phyloP scores from a whole-genome alignment of 2,888 invertebrate species.

The Salticus scenicus region DNA sequence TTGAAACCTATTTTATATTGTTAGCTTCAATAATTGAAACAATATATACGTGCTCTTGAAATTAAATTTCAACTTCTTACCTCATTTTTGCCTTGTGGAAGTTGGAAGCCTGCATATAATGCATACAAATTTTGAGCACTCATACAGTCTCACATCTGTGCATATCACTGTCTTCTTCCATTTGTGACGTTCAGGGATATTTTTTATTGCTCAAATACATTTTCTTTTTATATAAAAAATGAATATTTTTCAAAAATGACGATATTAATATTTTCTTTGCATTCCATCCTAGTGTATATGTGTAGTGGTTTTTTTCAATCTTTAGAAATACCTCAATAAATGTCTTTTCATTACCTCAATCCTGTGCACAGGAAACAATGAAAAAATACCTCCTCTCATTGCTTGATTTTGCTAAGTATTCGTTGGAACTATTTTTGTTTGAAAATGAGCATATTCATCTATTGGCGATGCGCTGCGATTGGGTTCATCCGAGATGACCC shows the following conservation, averaged over 20 bases:
- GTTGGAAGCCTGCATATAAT: conserved; percentile 26
- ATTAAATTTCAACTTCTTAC: conserved; percentile 39
- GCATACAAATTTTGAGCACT: conserved; percentile 21
- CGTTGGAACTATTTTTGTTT: conserved; percentile 56
- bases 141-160: background rate
- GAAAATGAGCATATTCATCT: conserved; percentile 48
- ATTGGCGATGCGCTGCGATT: conserved; percentile 53
- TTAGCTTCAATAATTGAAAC: too few species aligned
- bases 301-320: background rate
- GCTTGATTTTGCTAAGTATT: conserved; percentile 39
- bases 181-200: conserved; percentile 51
- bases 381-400: conserved; percentile 20
- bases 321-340: conserved; percentile 55
- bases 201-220: conserved; percentile 52
- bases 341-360: conserved; percentile 56
- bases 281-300: too few species aligned
- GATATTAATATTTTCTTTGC: background rate
- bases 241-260: background rate
- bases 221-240: background rate
- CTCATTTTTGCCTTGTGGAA: conserved; percentile 61
- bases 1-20: too few species aligned
- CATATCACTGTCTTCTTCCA: conserved; percentile 53
- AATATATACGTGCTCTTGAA: background rate
- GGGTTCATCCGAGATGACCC: conserved; percentile 45
- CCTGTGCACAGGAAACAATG: conserved; percentile 35